Conservation (phyloP, 2,888 invertebrate species). For the Netelia virgata region DNA sequence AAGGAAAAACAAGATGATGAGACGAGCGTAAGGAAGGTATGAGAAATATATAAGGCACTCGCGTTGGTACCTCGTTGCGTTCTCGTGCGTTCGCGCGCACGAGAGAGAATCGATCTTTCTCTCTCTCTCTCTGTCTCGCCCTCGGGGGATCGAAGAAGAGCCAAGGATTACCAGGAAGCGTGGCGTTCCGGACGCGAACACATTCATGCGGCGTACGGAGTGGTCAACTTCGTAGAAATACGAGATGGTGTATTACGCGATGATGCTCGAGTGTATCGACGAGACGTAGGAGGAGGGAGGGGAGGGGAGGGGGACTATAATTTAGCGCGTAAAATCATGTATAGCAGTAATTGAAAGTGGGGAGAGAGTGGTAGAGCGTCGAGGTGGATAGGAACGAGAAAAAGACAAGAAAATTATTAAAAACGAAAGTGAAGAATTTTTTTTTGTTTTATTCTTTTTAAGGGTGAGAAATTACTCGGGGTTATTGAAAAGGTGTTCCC, state of each 20-base stretch:
- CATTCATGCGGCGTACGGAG: constrained; percentile 40
- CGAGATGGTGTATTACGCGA: constrained; percentile 51
- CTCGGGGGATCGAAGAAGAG: constrained; percentile 63
- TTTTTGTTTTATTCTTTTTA: too few relatives aligned
- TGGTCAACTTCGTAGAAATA: constrained; percentile 65
- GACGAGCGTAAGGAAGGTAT: constrained; percentile 42
- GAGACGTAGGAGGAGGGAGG: constrained; percentile 3
- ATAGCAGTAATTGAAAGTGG: neutral
- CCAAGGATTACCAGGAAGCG: constrained; percentile 61
- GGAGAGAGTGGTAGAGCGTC: neutral
- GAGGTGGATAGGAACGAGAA: neutral
- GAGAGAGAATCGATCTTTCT: constrained; percentile 47
- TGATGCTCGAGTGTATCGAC: constrained; percentile 10
- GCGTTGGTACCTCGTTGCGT: constrained; percentile 2
- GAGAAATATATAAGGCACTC: constrained; percentile 47
- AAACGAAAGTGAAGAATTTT: constrained; percentile 1
- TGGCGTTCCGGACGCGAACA: constrained; percentile 59
- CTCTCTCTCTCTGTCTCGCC: constrained; percentile 21
- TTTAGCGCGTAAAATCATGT: constrained; percentile 6
- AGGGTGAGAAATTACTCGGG: too few relatives aligned
- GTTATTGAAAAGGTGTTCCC: neutral
- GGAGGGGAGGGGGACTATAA: neutral
- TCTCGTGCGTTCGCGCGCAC: constrained; percentile 30
- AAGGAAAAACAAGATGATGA: constrained; percentile 20
- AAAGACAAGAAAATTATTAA: constrained; percentile 25